Evolutionary conservation across 2,888 invertebrate genomes (phyloP), one percentile per base, ranked within the genome.

Genomic region (Reticulitermes lucifugus): DNA sequence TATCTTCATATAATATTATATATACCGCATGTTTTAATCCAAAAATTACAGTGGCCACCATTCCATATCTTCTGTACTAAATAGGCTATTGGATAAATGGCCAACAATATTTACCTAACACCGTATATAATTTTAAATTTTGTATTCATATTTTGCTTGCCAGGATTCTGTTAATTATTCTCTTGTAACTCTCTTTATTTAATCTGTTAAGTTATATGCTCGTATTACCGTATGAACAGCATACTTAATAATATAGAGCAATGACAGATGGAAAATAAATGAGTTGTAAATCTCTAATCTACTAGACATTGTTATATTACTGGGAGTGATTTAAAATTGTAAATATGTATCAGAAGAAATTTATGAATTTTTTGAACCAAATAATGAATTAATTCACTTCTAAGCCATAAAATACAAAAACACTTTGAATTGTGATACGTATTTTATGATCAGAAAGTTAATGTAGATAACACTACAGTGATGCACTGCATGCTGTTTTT

Each of bases 1-100:
- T 77, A 22, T 41, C 46, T 18, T 77, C 70, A 80, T 18, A 81
- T 70, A 65, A 60, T 60, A 43, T 65, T 65, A 81, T 70, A 46
- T 81, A 81, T n/a, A 35, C 22, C 14, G 51, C 29, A 65, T 65
- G 43, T 81, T 81, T 70, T 81, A 70, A 70, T 65, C 81, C 46
- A 41, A 70, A 41, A 81, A 81, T 43, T 81, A 70, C 81, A 70
- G 81, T 81, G 81, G 70, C 70, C 81, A 81, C 43, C 70, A 70
- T 81, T 81, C 81, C 81, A 70, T 81, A 81, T 70, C 81, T 81
- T 81, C 81, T 81, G 43, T 81, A 70, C 41, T 59, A 60, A 59
- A 80, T 46, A 35, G 35, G 35, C 35, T 80, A 65, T 65, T 81
- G 41, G 65, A 81, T 22, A 65, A 81, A 60, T 81, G 81, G 81